Conservation (phyloP, 1,140 invertebrate species). For the Leptinotarsa defecta region DNA sequence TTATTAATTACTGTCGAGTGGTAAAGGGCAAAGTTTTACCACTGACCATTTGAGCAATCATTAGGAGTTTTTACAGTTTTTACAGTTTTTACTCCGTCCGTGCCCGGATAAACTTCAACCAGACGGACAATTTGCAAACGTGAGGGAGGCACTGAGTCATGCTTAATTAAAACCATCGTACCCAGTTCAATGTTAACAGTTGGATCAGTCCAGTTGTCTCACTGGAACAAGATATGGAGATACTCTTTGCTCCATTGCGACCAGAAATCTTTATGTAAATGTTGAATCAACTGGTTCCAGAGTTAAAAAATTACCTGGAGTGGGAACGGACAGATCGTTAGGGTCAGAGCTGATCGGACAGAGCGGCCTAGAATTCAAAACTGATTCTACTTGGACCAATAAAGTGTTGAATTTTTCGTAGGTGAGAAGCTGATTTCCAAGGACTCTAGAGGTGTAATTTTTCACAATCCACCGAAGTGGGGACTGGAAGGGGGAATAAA, state of each 20-base stretch:
- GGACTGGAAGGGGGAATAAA: slow-evolving; percentile 30
- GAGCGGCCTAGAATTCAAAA: slow-evolving; percentile 1
- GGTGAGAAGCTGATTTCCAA: neutral
- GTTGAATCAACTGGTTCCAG: slow-evolving; percentile 9
- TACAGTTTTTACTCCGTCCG: slow-evolving; percentile 35
- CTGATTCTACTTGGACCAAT: neutral
- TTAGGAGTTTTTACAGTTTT: slow-evolving; percentile 5
- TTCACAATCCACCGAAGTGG: slow-evolving; percentile 20
- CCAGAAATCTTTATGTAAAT: slow-evolving; percentile 33
- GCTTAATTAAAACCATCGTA: too few species aligned
- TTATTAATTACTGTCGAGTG: neutral
- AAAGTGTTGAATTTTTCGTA: neutral
- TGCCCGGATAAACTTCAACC: slow-evolving; percentile 46
- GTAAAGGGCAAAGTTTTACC: slow-evolving; percentile 1
- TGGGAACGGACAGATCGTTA: neutral
- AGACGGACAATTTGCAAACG: slow-evolving; percentile 41
- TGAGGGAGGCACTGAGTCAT: too few species aligned
- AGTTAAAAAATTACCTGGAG: too few species aligned
- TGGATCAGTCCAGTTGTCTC: neutral
- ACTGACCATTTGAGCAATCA: slow-evolving; percentile 10
- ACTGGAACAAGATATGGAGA: slow-evolving; percentile 30
- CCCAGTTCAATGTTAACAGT: slow-evolving; percentile 33
- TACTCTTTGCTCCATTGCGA: slow-evolving; percentile 37
- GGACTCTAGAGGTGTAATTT: neutral
- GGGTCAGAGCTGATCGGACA: neutral